Evolutionary conservation across 2,797 vertebrate species (phyloP).

Genomic region (Labroides dimidiatus): DNA sequence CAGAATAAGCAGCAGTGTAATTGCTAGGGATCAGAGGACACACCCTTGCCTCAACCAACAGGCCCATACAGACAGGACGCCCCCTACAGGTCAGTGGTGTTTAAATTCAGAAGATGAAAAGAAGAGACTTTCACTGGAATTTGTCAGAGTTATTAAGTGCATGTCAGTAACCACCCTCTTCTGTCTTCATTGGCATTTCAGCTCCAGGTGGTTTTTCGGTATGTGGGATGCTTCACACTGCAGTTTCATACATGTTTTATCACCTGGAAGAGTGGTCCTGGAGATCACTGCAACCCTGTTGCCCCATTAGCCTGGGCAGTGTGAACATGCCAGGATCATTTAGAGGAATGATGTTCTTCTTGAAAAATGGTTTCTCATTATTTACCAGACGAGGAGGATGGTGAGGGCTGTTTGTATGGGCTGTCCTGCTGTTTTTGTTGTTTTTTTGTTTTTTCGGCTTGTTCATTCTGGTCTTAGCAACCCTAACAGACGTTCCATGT

Average conservation of each 20-base stretch:
- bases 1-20: slow-evolving; percentile 91
- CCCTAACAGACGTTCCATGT: slow-evolving; percentile 46
- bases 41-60: slow-evolving; percentile 38
- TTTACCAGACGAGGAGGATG: slow-evolving; percentile 53
- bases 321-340: slow-evolving; percentile 32
- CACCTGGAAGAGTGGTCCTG: slow-evolving; percentile 70
- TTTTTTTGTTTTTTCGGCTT: slow-evolving; percentile 49
- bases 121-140: neutral
- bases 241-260: slow-evolving; percentile 72
- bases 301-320: slow-evolving; percentile 46
- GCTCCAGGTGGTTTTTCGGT: slow-evolving; percentile 80
- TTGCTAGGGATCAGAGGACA: slow-evolving; percentile 83
- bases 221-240: slow-evolving; percentile 53
- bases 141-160: neutral
- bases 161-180: neutral
- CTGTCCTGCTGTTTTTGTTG: slow-evolving; percentile 39
- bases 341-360: slow-evolving; percentile 36
- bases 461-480: slow-evolving; percentile 63
- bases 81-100: slow-evolving; percentile 76
- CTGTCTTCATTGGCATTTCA: slow-evolving; percentile 31
- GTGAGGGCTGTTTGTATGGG: slow-evolving; percentile 60
- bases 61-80: slow-evolving; percentile 54
- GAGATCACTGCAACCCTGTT: slow-evolving; percentile 68
- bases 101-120: neutral
- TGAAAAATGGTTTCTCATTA: slow-evolving; percentile 15